Conservation (phyloP, 2,888 invertebrate genomes). For the Mythimna loreyi region DNA sequence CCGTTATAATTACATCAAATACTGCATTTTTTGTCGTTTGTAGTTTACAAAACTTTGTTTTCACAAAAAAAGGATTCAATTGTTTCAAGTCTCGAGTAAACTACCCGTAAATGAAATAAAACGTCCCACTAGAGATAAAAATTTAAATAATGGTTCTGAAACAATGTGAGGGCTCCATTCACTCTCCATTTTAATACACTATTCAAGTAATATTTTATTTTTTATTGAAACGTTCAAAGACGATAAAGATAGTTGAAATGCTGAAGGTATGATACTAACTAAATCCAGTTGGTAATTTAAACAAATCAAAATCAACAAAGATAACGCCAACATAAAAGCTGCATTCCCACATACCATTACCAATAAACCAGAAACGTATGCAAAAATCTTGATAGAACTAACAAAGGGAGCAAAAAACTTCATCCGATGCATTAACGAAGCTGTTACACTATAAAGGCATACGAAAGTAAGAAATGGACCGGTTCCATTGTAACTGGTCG, state of each 20-base stretch:
- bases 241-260: neutral
- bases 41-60: neutral
- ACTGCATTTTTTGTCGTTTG: too few relatives aligned
- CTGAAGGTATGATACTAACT: neutral
- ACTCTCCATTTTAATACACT: neutral
- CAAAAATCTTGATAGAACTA: conserved; percentile 52
- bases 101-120: conserved; percentile 10
- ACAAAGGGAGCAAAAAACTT: conserved; percentile 50
- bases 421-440: conserved; percentile 49
- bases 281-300: neutral
- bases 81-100: conserved; percentile 16
- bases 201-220: neutral
- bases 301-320: neutral
- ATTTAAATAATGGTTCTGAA: conserved; percentile 34
- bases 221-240: neutral
- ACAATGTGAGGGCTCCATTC: conserved; percentile 28
- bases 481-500: conserved; percentile 57
- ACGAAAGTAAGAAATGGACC: conserved; percentile 64
- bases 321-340: neutral
- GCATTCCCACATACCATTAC: conserved; percentile 10
- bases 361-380: conserved; percentile 30
- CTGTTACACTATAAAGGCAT: conserved; percentile 40
- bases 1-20: too few relatives aligned
- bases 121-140: conserved; percentile 1
- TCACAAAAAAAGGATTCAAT: neutral